Evolutionary conservation across 2,797 vertebrate species (phyloP), one percentile per base, ranked within the genome.

Genomic region (Anguilla megastoma): DNA sequence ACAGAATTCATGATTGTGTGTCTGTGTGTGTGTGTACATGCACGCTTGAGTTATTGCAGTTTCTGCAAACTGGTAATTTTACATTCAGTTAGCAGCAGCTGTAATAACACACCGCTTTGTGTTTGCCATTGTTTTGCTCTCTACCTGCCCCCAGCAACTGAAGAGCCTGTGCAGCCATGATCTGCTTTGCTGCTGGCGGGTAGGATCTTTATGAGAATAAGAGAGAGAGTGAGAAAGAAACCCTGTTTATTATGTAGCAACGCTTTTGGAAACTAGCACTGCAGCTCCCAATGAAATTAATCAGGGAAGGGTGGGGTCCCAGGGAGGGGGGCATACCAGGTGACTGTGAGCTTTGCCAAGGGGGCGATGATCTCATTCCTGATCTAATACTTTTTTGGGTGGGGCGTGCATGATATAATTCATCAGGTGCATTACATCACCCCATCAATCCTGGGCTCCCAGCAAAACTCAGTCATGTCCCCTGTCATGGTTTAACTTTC

Each of bases 261-360:
- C 74, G 36, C 63, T 86, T 52, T 76, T 27, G 66, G 24, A 74
- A 86, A 71, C 41, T 80, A 50, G 48, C 24, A 63, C 45, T 24
- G 79, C 85, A 30, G 45, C 33, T 86, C 18, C 85, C 69, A 41
- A 41, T 86, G 33, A 86, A 69, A 86, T 66, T 0, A 45, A 86
- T 86, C 33, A n/a, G 21, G 63, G 58, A 21, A 6, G 63, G 63
- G 21, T 12, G 33, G 63, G 63, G 21, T 12, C 12, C 33, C 1
- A 45, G n/a, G 58, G 56, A 18, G 8, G 5, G 16, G 45, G 66
- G 63, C 24, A 14, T 74, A 33, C 36, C 41, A 36, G 33, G 36
- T 80, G 33, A 80, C 10, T 86, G 66, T 48, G 24, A 69, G 88
- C 88, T 79, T 58, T 33, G 88, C 93, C 87, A 80, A 48, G 79